Evolutionary conservation across 64 coral and sea anemone species (phyloP).

Genomic region (Anthopleura sola): DNA sequence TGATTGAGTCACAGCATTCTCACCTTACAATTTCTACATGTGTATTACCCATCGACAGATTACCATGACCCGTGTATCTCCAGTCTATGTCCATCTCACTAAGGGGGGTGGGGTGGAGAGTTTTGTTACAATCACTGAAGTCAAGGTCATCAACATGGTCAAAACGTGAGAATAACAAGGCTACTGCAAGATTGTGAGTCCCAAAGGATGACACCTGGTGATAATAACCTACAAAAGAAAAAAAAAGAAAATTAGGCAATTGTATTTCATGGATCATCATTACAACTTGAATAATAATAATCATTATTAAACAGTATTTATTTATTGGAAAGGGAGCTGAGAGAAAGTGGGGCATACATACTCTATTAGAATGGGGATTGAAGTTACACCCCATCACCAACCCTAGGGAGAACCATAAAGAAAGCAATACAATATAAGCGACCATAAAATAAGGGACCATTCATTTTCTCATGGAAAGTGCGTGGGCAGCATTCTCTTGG

Average conservation of each 20-base stretch:
- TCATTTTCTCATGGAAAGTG: too few relatives aligned
- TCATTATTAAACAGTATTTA: too few relatives aligned
- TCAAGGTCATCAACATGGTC: constrained; percentile 60
- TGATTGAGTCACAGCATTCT: not conserved
- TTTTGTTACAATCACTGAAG: constrained; percentile 71
- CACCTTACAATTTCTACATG: constrained; percentile 77
- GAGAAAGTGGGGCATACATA: too few relatives aligned
- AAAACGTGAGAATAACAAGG: constrained; percentile 81
- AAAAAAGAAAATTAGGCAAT: not conserved
- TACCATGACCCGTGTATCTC: constrained; percentile 91
- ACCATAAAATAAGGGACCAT: too few relatives aligned
- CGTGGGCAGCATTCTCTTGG: too few relatives aligned
- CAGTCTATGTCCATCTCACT: constrained; percentile 92
- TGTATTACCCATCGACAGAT: constrained; percentile 88
- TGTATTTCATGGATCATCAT: too few relatives aligned
- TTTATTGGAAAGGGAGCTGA: too few relatives aligned
- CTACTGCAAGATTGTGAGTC: constrained; percentile 80
- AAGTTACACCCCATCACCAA: too few relatives aligned
- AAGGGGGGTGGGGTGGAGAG: constrained; percentile 43
- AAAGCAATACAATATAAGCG: too few relatives aligned
- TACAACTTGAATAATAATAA: too few relatives aligned
- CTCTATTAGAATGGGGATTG: too few relatives aligned
- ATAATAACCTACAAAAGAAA: constrained; percentile 74
- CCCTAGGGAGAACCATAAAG: too few relatives aligned
- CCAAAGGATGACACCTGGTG: constrained; percentile 95